Evolutionary conservation across 2,888 invertebrate species (phyloP).

Genomic region (Tiphia femorata): DNA sequence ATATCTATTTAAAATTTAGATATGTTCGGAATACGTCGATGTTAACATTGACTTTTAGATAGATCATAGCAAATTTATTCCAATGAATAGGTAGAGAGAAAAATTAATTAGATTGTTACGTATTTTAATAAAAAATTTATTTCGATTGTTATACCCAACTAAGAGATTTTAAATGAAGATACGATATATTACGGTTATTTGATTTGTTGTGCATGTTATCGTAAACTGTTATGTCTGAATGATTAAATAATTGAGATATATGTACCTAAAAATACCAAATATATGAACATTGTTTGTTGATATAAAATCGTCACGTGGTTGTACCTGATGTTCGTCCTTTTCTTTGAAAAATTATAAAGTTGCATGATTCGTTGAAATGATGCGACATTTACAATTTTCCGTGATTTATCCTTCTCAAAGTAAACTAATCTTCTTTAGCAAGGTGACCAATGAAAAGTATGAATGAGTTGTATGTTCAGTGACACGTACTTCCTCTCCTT

Average conservation of each 20-base stretch:
- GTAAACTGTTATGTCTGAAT: constrained; percentile 20
- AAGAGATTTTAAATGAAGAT: constrained; percentile 14
- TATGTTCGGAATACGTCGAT: too few relatives aligned
- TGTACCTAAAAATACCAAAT: constrained; percentile 32
- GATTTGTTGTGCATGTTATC: constrained; percentile 14
- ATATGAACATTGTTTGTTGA: constrained; percentile 35
- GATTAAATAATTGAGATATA: constrained; percentile 10
- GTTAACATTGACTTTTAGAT: too few relatives aligned
- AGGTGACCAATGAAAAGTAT: too few relatives aligned
- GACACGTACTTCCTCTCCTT: too few relatives aligned
- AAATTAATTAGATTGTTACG: constrained; percentile 17
- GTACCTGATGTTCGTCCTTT: constrained; percentile 14
- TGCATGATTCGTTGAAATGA: too few relatives aligned
- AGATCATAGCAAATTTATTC: not conserved
- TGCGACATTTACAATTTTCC: too few relatives aligned
- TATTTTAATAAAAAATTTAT: constrained; percentile 37
- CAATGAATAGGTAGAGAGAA: constrained; percentile 3
- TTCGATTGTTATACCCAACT: constrained; percentile 22
- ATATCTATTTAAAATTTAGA: too few relatives aligned
- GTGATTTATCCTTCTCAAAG: too few relatives aligned
- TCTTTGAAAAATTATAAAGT: constrained; percentile 15
- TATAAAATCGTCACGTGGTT: constrained; percentile 14
- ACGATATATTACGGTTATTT: constrained; percentile 12
- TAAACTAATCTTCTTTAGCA: too few relatives aligned
- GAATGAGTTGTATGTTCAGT: too few relatives aligned